Evolutionary conservation across 2,888 invertebrate genomes (phyloP), one percentile per base, ranked within the genome.

Genomic region (Ichneumoninae sp.): DNA sequence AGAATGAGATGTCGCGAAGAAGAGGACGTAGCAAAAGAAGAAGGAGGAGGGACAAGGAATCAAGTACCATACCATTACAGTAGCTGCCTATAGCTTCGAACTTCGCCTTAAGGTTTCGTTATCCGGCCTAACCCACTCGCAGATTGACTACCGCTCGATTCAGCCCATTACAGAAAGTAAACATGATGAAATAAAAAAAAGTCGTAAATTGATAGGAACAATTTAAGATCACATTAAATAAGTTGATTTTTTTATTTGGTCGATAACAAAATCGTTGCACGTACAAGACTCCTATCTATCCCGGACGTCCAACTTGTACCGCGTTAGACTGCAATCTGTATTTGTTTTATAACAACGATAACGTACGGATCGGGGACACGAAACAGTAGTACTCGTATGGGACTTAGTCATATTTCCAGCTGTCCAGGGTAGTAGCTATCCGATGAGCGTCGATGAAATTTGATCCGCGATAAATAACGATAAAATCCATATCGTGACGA

Each of bases 111-210:
- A 88, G 88, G 84, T 89, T 90, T 90, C 90, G 91, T 90, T 90
- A 90, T 90, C 87, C 83, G 88, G 80, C 88, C 88, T 90, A 90
- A 90, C 90, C 90, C 89, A 90, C 88, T 91, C 89, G 87, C 57
- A 40, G 82, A 78, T 72, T 68, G 72, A 62, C 26, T 44, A 83
- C 54, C 10, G 22, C 8, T 19, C 19, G 30, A 60, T 13, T 30
- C 30, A 30, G 26, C 30, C 30, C 10, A 62, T 62, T 33, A n/a
- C 30, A 62, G 62, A 80, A 50, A 69, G 69, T 75, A 74, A 68
- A 69, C 68, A 26, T 19, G 19, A 6, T 44, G 50, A 47, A n/a
- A 47, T 47, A 50, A 10, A 40, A 40, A 26, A 22, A 80, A 47
- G 54, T 52, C 16, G n/a, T 19, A 22, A 74, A 68, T n/a, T 40